These are phyloP conservation scores for Kryptolebias marmoratus DNA, from an alignment of 2,113 vertebrate species.

Conservation along the genomic window DNA sequence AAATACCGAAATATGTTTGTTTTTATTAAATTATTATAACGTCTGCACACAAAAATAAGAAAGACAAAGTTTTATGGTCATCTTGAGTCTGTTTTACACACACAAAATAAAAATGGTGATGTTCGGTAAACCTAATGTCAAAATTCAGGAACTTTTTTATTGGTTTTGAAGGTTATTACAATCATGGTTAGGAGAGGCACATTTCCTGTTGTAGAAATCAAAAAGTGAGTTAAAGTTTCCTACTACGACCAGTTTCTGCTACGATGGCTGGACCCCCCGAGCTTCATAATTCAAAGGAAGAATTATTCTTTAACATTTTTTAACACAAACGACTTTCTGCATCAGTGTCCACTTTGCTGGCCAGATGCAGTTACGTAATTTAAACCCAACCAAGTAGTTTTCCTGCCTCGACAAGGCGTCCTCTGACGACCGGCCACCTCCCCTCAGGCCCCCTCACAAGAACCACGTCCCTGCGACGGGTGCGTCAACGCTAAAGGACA, in stretches of 20 bases:
- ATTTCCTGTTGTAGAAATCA: too few relatives aligned
- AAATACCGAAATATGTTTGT: not conserved
- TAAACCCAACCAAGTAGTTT: not conserved
- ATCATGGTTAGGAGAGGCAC: too few relatives aligned
- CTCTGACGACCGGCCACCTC: not conserved
- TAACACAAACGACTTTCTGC: not conserved
- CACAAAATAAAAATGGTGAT: too few relatives aligned
- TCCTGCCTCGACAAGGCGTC: not conserved
- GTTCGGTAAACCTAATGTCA: too few relatives aligned
- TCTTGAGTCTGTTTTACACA: too few relatives aligned
- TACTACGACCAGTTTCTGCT: too few relatives aligned
- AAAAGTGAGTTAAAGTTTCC: too few relatives aligned
- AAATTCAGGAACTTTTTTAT: too few relatives aligned
- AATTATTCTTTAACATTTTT: not conserved
- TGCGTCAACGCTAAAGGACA: constrained; percentile 7
- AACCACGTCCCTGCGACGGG: not conserved
- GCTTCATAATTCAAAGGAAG: not conserved
- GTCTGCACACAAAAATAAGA: not conserved
- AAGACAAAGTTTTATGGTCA: not conserved
- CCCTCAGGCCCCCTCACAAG: not conserved
- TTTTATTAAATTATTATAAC: not conserved
- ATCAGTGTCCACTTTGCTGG: too few relatives aligned
- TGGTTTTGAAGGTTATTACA: too few relatives aligned
- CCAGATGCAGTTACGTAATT: not conserved
- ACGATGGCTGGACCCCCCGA: not conserved